Evolutionary conservation across 2,888 invertebrate species (phyloP), one percentile per base, ranked within the genome.

Genomic region (Boloria selene): DNA sequence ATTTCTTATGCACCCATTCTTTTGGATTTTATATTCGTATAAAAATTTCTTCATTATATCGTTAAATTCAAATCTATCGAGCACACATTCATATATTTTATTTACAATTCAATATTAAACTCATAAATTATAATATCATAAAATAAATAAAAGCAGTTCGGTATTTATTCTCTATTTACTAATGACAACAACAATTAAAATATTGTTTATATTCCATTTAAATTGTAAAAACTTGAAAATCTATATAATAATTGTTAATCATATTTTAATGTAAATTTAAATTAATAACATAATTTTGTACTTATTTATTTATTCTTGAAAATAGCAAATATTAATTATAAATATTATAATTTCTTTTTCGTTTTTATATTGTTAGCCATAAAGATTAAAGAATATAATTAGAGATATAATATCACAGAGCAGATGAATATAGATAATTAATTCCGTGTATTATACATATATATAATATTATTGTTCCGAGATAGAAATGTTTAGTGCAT

Each of bases 41-140:
- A 92, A 70, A 79, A 92, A 92, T 79, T 90, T 92, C 80, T 87
- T 89, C 90, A 91, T 89, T 66, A 10, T 58, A 49, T 17, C 13
- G 47, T 7, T 59, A 31, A 58, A 31, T 49, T 59, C 7, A 16
- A 44, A 45, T n/a, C n/a, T n/a, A 14, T 13, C 44, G 44, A 55
- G 42, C 44, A 55, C 45, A 10, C 18, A 22, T 56, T 10, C 7
- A n/a, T 44, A 16, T 22, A 18, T 45, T 44, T 22, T 18, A 22
- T 4, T 56, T 22, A 26, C 45, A 22, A 18, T 45, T 56, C n/a
- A 16, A 13, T 56, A 45, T 45, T 44, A n/a, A 17, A 55, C n/a
- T 13, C 44, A 10, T 56, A 45, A 22, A 56, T n/a, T n/a, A n/a
- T n/a, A n/a, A n/a, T n/a, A n/a, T 55, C 16, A 31, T 58, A 16